phyloP scores from a whole-genome alignment of 2,113 vertebrate genomes.

The Ovis canadensis region DNA sequence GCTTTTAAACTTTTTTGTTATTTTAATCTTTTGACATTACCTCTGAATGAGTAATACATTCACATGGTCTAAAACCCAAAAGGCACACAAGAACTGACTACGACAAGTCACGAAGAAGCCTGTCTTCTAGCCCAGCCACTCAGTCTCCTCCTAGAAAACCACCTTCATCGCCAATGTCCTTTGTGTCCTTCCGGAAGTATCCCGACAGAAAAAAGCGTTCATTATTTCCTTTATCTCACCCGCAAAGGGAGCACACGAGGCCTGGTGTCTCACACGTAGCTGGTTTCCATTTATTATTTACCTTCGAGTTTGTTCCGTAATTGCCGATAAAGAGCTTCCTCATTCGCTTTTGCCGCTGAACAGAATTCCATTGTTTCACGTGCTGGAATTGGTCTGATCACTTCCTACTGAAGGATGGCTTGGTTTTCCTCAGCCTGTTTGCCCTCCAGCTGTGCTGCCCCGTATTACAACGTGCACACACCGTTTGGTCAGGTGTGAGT shows the following conservation, averaged over 20 bases:
- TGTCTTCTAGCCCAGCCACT: not conserved
- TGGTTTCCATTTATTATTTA: not conserved
- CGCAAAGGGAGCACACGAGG: fast-evolving
- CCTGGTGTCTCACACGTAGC: fast-evolving
- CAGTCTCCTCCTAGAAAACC: not conserved
- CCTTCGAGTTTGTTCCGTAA: not conserved
- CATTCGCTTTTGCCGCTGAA: not conserved
- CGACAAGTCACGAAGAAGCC: too few species aligned
- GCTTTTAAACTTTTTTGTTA: not conserved
- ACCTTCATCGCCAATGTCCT: not conserved
- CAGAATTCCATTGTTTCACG: fast-evolving
- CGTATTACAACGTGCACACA: fast-evolving
- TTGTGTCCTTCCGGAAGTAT: not conserved
- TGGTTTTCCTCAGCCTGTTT: too few species aligned
- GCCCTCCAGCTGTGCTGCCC: fast-evolving
- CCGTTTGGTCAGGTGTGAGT: fast-evolving
- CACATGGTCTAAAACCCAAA: not conserved
- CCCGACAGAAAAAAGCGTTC: not conserved
- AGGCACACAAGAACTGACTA: not conserved
- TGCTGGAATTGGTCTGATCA: not conserved
- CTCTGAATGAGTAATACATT: not conserved
- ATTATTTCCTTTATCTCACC: not conserved
- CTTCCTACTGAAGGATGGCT: not conserved
- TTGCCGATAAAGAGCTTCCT: not conserved
- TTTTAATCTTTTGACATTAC: not conserved